These are phyloP conservation scores for Drosophila basisetae DNA, from an alignment of 2,888 invertebrate species.

Conservation along the genomic window DNA sequence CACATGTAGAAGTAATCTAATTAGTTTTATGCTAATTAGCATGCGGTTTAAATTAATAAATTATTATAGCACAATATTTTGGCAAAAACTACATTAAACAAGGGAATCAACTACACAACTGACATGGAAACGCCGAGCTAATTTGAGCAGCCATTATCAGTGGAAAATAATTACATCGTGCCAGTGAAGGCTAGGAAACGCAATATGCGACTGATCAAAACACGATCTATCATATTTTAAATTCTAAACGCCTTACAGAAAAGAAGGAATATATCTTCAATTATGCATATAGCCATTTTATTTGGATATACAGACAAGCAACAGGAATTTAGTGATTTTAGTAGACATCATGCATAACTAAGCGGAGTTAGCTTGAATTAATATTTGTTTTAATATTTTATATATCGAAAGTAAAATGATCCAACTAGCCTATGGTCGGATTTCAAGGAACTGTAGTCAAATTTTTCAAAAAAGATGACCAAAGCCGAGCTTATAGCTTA, in stretches of 20 bases:
- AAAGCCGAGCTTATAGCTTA: slow-evolving; percentile 90
- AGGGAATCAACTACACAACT: slow-evolving; percentile 24
- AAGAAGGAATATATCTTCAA: background rate
- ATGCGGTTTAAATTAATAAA: slow-evolving; percentile 76
- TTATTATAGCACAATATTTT: slow-evolving; percentile 73
- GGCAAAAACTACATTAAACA: slow-evolving; percentile 56
- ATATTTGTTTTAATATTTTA: background rate
- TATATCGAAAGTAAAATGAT: slow-evolving; percentile 6
- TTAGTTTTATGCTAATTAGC: slow-evolving; percentile 82
- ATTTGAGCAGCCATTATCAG: background rate
- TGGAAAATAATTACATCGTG: slow-evolving; percentile 5
- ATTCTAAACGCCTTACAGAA: background rate
- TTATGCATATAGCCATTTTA: slow-evolving; percentile 8
- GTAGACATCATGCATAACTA: slow-evolving; percentile 17
- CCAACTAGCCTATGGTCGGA: slow-evolving; percentile 15
- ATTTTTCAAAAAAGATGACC: background rate
- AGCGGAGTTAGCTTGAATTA: background rate
- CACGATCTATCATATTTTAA: background rate
- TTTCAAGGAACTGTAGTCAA: slow-evolving; percentile 3
- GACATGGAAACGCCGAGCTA: slow-evolving; percentile 1
- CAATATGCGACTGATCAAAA: background rate
- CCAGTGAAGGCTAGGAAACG: background rate
- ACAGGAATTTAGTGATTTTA: slow-evolving; percentile 24
- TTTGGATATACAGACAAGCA: slow-evolving; percentile 1
- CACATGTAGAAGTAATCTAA: slow-evolving; percentile 77